Base-by-base conservation (phyloP, 1,140 invertebrate species). In the Drosophila arizonae region DNA sequence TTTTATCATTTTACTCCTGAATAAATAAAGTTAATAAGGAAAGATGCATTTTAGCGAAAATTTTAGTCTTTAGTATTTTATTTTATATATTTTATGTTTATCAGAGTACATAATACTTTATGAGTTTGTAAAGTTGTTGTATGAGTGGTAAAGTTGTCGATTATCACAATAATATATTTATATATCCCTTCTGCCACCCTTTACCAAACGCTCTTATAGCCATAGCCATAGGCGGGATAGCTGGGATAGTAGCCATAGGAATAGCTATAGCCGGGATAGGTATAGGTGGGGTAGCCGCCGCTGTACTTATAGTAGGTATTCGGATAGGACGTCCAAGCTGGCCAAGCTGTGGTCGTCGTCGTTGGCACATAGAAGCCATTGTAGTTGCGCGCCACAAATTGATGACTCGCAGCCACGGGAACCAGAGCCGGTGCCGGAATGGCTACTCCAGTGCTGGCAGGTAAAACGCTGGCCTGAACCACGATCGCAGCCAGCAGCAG, bases 351-450 rank as follows among this genome's bases (percentile, higher is more conserved):
- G 0, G 54, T 26, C 0, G 67, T 6, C 4, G 72, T 58, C 15
- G 72, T 55, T 13, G 81, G 68, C 48, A 89, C 81, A 62, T 77
- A 79, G 41, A 54, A 51, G 4, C 81, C 79, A 66, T 87, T 77
- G 52, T 79, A 79, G 60, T 79, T 87, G 1, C 77, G 81, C 13
- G 79, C 60, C 11, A 90, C 71, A 45, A 90, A 90, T 72, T 90
- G 84, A 64, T 87, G 80, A 43, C 81, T 82, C 6, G 62, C 61
- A 17, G 81, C 54, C 33, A 88, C 48, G 0, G 89, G 86, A 21
- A 89, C 46, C 26, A 79, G 26, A 2, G 66, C 56, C 46, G 55
- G 43, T 56, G 55, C 58, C 6, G 62, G 65, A n/a, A 52, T 2
- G 4, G 48, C 55, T 5, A 63, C 57, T 36, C 61, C 67, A 8